Conservation (phyloP, 2,888 invertebrate species). For the Diadegma fenestrale region DNA sequence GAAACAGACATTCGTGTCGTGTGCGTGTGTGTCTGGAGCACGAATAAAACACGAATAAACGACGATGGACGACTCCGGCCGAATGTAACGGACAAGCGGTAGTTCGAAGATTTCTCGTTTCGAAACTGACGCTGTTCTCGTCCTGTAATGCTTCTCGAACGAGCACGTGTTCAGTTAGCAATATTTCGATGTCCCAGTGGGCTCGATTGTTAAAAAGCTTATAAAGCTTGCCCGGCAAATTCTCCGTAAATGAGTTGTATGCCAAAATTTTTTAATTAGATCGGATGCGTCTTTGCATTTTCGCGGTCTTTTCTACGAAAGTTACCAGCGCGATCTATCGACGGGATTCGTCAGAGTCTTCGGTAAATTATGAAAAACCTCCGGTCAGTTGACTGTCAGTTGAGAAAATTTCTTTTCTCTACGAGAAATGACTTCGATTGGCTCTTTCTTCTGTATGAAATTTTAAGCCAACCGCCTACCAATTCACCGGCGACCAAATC, state of each 20-base stretch:
- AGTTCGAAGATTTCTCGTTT: neutral
- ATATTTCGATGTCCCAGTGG: too few relatives aligned
- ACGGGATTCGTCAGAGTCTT: neutral
- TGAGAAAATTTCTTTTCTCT: neutral
- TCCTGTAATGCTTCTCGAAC: too few relatives aligned
- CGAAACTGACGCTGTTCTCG: neutral
- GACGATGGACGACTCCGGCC: neutral
- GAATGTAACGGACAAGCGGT: neutral
- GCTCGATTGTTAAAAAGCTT: too few relatives aligned
- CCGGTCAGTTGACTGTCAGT: neutral
- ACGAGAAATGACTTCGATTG: slow-evolving; percentile 64
- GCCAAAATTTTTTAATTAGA: too few relatives aligned
- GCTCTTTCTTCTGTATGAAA: slow-evolving; percentile 56
- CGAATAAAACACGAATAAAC: neutral
- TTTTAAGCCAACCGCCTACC: slow-evolving; percentile 67
- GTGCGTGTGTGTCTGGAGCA: neutral
- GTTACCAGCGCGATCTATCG: too few relatives aligned
- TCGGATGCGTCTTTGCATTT: too few relatives aligned
- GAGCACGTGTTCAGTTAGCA: too few relatives aligned
- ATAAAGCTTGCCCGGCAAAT: too few relatives aligned
- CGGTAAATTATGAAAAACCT: neutral
- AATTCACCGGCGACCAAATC: slow-evolving; percentile 76
- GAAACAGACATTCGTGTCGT: slow-evolving; percentile 19
- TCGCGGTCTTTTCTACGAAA: too few relatives aligned
- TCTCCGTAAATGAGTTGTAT: too few relatives aligned